Evolutionary conservation across 2,888 invertebrate genomes (phyloP).

Genomic region (Tolmerus cingulatus): DNA sequence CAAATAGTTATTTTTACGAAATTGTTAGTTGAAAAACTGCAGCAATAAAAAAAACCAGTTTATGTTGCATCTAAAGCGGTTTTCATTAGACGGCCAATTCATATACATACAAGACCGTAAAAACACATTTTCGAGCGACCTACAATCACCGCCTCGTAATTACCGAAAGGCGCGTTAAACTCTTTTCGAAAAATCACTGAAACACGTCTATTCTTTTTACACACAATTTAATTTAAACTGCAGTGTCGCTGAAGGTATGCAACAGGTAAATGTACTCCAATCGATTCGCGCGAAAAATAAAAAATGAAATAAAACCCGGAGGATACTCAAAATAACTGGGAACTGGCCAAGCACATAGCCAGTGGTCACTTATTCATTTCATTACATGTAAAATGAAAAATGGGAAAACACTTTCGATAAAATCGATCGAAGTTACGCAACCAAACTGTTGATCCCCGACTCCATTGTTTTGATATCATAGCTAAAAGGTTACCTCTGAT

Average conservation of each 20-base stretch:
- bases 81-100: not conserved
- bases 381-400: not conserved
- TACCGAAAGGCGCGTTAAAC: not conserved
- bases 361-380: not conserved
- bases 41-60: not conserved
- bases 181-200: not conserved
- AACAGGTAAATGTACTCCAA: not conserved
- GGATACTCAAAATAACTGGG: not conserved
- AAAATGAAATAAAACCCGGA: too few relatives aligned
- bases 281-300: not conserved
- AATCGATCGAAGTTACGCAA: not conserved
- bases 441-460: not conserved
- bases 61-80: not conserved
- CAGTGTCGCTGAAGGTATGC: not conserved
- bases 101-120: not conserved
- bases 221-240: not conserved
- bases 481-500: constrained; percentile 57
- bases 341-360: not conserved
- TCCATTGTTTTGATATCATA: not conserved
- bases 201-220: not conserved
- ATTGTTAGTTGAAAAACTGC: not conserved
- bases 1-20: not conserved
- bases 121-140: not conserved
- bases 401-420: constrained; percentile 24
- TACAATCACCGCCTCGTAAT: not conserved